phyloP scores from a whole-genome alignment of 2,113 vertebrate genomes.

The Lipophrys pholis region DNA sequence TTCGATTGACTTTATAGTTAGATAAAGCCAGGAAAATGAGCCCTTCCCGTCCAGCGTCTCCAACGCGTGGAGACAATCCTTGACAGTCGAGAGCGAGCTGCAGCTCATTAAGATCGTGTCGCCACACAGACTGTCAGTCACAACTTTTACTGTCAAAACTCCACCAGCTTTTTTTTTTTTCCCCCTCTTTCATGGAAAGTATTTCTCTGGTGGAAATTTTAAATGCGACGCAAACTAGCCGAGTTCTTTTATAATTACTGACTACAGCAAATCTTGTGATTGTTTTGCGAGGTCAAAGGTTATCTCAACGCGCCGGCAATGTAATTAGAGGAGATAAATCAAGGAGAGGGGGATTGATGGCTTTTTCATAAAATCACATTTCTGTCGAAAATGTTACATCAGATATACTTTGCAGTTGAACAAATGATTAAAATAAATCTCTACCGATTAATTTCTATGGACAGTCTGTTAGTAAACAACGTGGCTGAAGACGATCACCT shows the following conservation, averaged over 20 bases:
- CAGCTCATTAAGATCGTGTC: constrained; percentile 39
- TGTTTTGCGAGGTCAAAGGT: neutral
- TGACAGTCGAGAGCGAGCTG: constrained; percentile 38
- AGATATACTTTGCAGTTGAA: too few species aligned
- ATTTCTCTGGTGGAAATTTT: constrained; percentile 4
- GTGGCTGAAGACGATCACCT: too few species aligned
- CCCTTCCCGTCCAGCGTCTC: constrained; percentile 37
- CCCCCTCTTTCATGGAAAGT: neutral
- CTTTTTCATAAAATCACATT: neutral
- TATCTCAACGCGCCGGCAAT: neutral
- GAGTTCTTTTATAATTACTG: neutral
- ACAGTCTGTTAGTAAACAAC: too few species aligned
- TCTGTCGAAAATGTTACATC: too few species aligned
- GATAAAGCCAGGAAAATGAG: constrained; percentile 57
- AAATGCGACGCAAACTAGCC: neutral
- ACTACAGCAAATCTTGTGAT: neutral
- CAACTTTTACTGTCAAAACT: constrained; percentile 26
- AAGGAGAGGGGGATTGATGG: neutral
- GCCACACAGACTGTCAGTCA: constrained; percentile 14
- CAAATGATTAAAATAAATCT: too few species aligned
- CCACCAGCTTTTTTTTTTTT: neutral
- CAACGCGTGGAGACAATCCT: constrained; percentile 45
- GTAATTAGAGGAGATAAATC: neutral
- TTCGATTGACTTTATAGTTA: constrained; percentile 66
- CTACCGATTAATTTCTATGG: too few species aligned